Conservation (phyloP, 2,113 vertebrate genomes). For the Anolis carolinensis region DNA sequence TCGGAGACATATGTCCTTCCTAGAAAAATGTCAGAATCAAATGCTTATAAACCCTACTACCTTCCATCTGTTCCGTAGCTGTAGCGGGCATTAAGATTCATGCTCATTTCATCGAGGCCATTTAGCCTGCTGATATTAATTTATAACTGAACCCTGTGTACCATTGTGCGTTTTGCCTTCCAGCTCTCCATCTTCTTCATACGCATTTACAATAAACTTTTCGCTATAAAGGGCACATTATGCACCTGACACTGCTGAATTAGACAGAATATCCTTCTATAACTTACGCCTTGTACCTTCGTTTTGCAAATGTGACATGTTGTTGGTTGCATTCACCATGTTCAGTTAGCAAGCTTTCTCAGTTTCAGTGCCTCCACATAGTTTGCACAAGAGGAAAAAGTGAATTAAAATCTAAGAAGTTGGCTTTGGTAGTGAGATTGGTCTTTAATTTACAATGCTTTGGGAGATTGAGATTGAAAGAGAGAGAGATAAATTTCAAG, state of each 20-base stretch:
- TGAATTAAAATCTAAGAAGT: not conserved
- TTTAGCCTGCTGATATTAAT: constrained; percentile 67
- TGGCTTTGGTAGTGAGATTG: not conserved
- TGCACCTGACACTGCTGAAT: constrained; percentile 60
- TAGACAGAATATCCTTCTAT: constrained; percentile 58
- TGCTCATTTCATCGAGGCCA: constrained; percentile 68
- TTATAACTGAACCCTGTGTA: constrained; percentile 68
- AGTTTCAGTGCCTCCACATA: constrained; percentile 14
- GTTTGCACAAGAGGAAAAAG: not conserved
- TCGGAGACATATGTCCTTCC: constrained; percentile 69
- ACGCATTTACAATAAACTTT: constrained; percentile 73
- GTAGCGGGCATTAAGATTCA: constrained; percentile 71
- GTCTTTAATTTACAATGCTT: not conserved
- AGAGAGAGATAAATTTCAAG: not conserved
- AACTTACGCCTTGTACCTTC: constrained; percentile 62
- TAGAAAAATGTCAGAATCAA: constrained; percentile 69
- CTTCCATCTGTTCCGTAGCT: constrained; percentile 68
- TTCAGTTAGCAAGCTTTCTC: not conserved
- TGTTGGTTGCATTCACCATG: not conserved
- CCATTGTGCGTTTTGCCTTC: constrained; percentile 64
- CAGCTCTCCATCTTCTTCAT: constrained; percentile 70
- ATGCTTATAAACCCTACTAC: constrained; percentile 64
- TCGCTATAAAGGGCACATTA: constrained; percentile 69
- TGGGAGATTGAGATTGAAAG: not conserved
- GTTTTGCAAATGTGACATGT: constrained; percentile 42